Evolutionary conservation across 1,140 invertebrate genomes (phyloP).

Genomic region (Capitella teleta): DNA sequence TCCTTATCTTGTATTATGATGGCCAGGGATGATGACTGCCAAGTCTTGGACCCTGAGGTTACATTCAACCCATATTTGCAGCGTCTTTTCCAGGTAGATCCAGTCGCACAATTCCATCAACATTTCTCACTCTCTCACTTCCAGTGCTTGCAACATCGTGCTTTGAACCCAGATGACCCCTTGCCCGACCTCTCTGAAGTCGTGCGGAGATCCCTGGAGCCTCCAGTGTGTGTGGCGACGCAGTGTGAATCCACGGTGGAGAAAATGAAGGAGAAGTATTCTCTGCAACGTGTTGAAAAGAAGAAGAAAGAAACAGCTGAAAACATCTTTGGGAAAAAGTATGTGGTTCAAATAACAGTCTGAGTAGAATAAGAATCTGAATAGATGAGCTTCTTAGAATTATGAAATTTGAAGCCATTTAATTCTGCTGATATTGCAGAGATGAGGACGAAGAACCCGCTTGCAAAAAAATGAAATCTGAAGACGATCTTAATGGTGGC

Average conservation of each 20-base stretch:
- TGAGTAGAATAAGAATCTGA: too few relatives aligned
- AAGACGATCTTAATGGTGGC: too few relatives aligned
- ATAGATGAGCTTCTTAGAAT: too few relatives aligned
- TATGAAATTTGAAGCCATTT: too few relatives aligned
- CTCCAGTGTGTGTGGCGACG: constrained; percentile 11
- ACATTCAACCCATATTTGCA: constrained; percentile 42
- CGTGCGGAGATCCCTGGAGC: constrained; percentile 26
- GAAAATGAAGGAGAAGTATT: constrained; percentile 20
- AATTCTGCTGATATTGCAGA: too few relatives aligned
- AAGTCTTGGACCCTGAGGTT: constrained; percentile 33
- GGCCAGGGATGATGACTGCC: not conserved
- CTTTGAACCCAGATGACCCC: constrained; percentile 32
- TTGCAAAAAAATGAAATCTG: too few relatives aligned
- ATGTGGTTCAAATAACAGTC: too few relatives aligned
- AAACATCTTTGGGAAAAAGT: constrained; percentile 21
- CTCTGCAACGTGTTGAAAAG: constrained; percentile 26
- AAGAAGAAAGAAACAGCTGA: constrained; percentile 32
- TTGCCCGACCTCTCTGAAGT: constrained; percentile 31
- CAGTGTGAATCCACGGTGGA: not conserved
- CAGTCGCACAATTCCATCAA: not conserved
- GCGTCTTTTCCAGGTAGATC: constrained; percentile 37
- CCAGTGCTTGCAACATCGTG: constrained; percentile 38
- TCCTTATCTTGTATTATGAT: not conserved
- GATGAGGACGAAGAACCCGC: too few relatives aligned
- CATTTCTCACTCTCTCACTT: constrained; percentile 7